Percentiles rank a stretch among this genome's conserved stretches.
phyloP scores from a whole-genome alignment of 2,113 vertebrate species.

The Cnemophilus loriae region DNA sequence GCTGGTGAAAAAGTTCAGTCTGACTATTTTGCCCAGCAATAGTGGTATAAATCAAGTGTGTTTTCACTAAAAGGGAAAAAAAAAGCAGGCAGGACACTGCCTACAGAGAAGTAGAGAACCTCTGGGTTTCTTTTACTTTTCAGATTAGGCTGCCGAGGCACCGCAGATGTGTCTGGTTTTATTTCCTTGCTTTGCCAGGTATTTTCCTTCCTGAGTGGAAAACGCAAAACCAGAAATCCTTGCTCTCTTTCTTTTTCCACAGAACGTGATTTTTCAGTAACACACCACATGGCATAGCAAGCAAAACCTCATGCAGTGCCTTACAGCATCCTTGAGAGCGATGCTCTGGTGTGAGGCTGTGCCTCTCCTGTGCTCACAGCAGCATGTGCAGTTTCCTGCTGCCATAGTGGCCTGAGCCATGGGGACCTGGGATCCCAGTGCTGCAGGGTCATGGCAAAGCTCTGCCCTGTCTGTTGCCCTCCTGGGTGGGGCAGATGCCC shows the following conservation, averaged over 20 bases:
- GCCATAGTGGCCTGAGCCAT: background rate
- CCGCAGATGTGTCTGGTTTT: background rate
- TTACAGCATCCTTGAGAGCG: fast-evolving
- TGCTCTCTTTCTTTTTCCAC: background rate
- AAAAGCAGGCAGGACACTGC: background rate
- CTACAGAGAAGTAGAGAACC: background rate
- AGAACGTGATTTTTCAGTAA: background rate
- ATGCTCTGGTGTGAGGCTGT: fast-evolving
- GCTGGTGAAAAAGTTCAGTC: background rate
- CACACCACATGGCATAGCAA: background rate
- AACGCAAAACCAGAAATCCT: background rate
- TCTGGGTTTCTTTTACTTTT: background rate
- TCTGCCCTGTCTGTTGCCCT: background rate
- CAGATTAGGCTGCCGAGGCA: background rate
- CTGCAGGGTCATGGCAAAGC: background rate
- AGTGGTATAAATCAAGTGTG: background rate
- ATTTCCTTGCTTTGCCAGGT: background rate
- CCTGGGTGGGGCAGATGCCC: background rate
- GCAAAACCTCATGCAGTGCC: background rate
- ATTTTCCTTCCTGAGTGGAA: background rate
- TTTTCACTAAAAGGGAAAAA: background rate
- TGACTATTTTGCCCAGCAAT: background rate
- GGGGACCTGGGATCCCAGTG: background rate
- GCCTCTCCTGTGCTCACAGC: background rate
- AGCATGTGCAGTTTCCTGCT: background rate